Evolutionary conservation across 2,888 invertebrate genomes (phyloP), one percentile per base, ranked within the genome.

Genomic region (Eristalis intricaria): DNA sequence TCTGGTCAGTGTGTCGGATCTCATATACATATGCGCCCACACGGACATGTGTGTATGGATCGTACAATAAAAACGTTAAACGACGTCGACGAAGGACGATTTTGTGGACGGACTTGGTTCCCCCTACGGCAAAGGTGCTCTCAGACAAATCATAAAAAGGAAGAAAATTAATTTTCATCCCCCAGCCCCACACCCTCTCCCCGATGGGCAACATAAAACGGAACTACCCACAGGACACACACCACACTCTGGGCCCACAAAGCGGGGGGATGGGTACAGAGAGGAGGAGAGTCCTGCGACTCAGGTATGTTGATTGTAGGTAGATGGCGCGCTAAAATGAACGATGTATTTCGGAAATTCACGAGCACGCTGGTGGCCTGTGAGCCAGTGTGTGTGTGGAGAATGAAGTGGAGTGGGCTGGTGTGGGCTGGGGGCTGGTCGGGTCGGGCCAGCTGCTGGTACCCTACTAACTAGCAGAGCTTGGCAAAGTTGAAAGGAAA

Each of bases 111-210:
- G 38, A n/a, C 50, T 32, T 63, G 29, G 43, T 43, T 65, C 65
- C 56, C 65, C 56, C 70, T 65, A 74, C 77, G 68, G 50, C 69
- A 84, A 79, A 82, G 81, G 75, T 79, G 71, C 83, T 87, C 83
- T 76, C 87, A 87, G 87, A 87, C 79, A 87, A 87, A 87, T 87
- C 87, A 84, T 84, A 87, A 87, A 87, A 84, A 83, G 87, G 73
- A 87, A 83, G 87, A 83, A 87, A 87, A 87, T 87, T 84, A 87
- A 80, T 87, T 87, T 87, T 58, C 32, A 66, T 60, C 78, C 66
- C 40, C 60, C 35, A 19, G 32, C 70, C 26, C n/a, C n/a, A 7
- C 71, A 38, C 43, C n/a, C 65, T 10, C 32, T 19, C n/a, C 32
- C 32, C 19, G n/a, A 32, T 19, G n/a, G 63, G 29, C 19, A 23